phyloP scores from a whole-genome alignment of 2,888 invertebrate species.

The Drepanosiphum platanoidis region DNA sequence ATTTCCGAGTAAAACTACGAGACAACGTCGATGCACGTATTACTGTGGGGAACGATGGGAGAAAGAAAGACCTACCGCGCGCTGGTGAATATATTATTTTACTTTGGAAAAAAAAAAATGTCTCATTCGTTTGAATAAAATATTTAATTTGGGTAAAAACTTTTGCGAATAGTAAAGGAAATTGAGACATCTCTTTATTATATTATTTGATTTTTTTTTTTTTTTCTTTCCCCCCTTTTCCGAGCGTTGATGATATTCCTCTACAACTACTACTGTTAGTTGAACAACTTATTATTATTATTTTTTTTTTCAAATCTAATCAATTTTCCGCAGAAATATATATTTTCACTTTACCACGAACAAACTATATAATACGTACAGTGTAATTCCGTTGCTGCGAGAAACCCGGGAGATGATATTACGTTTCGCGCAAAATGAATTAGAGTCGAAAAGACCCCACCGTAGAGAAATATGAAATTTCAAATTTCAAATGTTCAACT shows the following conservation, averaged over 20 bases:
- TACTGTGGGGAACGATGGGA: too few relatives aligned
- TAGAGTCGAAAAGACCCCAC: neutral
- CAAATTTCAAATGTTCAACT: neutral
- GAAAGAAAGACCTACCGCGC: neutral
- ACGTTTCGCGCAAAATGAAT: neutral
- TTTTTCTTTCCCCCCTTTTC: neutral
- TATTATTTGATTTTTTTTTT: conserved; percentile 20
- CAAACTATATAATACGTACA: neutral
- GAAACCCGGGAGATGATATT: neutral
- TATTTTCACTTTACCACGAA: neutral
- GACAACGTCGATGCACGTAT: neutral
- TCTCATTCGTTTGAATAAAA: conserved; percentile 9
- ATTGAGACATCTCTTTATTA: conserved; percentile 40
- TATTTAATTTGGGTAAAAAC: conserved; percentile 50
- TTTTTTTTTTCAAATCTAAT: conserved; percentile 49
- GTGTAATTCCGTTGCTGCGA: neutral
- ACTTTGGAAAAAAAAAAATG: neutral
- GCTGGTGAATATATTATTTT: neutral
- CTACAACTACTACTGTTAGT: conserved; percentile 42
- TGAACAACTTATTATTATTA: conserved; percentile 46
- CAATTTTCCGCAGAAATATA: conserved; percentile 22
- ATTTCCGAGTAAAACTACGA: conserved; percentile 2
- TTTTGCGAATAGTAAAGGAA: conserved; percentile 39
- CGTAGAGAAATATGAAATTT: neutral
- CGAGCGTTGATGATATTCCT: conserved; percentile 31